phyloP scores from a whole-genome alignment of 2,888 invertebrate species.

The Leptinotarsa rubiginosa region DNA sequence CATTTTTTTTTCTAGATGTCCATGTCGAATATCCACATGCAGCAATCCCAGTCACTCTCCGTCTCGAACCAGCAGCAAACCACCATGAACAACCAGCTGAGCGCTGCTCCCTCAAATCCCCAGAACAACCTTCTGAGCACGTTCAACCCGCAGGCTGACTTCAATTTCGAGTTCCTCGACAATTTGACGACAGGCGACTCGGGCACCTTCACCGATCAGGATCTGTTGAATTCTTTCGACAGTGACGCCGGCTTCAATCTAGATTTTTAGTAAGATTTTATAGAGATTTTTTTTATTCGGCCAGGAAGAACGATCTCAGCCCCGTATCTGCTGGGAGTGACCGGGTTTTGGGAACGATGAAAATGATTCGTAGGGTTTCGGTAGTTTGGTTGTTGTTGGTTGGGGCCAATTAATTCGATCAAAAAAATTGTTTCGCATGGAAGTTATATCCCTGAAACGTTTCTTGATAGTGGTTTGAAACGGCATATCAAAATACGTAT shows the following conservation, averaged over 20 bases:
- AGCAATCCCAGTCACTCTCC: slow-evolving; percentile 76
- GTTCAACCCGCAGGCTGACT: slow-evolving; percentile 72
- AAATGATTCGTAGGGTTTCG: neutral
- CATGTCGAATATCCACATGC: slow-evolving; percentile 77
- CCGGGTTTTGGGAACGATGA: neutral
- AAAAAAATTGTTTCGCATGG: neutral
- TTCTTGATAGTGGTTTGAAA: neutral
- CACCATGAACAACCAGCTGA: slow-evolving; percentile 41
- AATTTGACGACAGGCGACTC: slow-evolving; percentile 82
- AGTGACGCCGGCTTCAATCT: slow-evolving; percentile 78
- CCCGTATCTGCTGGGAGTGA: slow-evolving; percentile 5
- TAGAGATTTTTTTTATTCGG: slow-evolving; percentile 4
- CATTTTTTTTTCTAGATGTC: slow-evolving; percentile 66
- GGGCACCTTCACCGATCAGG: slow-evolving; percentile 82
- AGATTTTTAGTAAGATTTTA: slow-evolving; percentile 53
- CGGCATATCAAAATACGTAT: neutral
- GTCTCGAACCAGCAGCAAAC: slow-evolving; percentile 64
- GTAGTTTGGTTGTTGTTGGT: neutral
- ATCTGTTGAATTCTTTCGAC: slow-evolving; percentile 85
- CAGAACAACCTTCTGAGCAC: slow-evolving; percentile 65
- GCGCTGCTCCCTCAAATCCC: slow-evolving; percentile 34
- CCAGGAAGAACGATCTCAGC: neutral
- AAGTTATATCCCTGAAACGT: neutral
- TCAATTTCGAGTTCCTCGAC: slow-evolving; percentile 88
- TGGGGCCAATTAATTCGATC: neutral